Evolutionary conservation across 2,888 invertebrate genomes (phyloP).

Genomic region (Trissoscelio sp.): DNA sequence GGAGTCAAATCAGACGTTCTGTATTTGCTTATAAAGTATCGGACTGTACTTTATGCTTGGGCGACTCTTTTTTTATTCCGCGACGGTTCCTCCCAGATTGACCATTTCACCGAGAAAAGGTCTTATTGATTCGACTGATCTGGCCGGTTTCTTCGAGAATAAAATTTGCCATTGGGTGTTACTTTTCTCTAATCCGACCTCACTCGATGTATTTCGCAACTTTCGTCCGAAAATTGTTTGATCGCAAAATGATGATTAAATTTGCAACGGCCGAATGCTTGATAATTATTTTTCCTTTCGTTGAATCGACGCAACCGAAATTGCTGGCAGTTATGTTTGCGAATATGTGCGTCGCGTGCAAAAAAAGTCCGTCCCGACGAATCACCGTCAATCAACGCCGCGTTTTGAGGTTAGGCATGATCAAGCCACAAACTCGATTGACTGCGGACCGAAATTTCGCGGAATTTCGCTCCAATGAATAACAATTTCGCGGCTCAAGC

Average conservation of each 20-base stretch:
- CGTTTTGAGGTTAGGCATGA: conserved; percentile 71
- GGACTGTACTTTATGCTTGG: conserved; percentile 71
- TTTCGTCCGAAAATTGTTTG: neutral
- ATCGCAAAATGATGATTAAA: neutral
- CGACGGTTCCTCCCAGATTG: conserved; percentile 74
- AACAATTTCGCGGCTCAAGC: conserved; percentile 17
- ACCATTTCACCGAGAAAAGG: conserved; percentile 75
- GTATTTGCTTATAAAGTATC: conserved; percentile 69
- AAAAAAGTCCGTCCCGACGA: conserved; percentile 73
- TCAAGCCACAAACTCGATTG: conserved; percentile 79
- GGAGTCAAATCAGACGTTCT: conserved; percentile 55
- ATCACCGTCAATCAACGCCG: conserved; percentile 78
- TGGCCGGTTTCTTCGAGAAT: conserved; percentile 74
- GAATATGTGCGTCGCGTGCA: conserved; percentile 74
- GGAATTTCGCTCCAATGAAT: conserved; percentile 76
- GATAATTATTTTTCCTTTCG: conserved; percentile 35
- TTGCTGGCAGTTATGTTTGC: conserved; percentile 31
- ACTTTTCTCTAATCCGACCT: neutral
- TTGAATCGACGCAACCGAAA: conserved; percentile 9
- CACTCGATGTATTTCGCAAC: neutral
- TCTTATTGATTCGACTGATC: conserved; percentile 77
- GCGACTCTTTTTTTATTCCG: conserved; percentile 73
- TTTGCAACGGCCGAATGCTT: neutral
- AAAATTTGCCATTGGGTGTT: conserved; percentile 15
- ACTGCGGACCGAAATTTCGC: conserved; percentile 74